phyloP scores from a whole-genome alignment of 1,140 invertebrate genomes.

The Oscheius sp. region DNA sequence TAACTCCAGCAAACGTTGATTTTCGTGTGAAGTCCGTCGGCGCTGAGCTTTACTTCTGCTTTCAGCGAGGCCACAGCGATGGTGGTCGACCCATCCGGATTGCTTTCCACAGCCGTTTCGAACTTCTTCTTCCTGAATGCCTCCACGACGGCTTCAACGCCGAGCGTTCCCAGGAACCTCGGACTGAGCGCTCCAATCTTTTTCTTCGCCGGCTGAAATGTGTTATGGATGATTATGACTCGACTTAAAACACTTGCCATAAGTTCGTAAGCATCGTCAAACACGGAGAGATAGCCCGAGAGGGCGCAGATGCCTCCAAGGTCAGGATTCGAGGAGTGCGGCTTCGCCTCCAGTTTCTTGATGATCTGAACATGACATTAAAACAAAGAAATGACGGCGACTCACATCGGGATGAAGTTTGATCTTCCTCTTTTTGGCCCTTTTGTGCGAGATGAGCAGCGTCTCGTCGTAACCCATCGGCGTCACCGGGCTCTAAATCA shows the following conservation, averaged over 20 bases:
- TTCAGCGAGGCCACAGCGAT: not conserved
- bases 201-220: not conserved
- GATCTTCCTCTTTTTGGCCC: slow-evolving; percentile 23
- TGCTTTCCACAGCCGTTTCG: not conserved
- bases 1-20: too few species aligned
- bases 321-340: not conserved
- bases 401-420: slow-evolving; percentile 17
- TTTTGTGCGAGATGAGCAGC: not conserved
- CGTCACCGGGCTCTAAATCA: not conserved
- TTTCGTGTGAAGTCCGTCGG: not conserved
- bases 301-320: not conserved
- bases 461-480: slow-evolving; percentile 16
- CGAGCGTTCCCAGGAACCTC: not conserved
- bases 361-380: not conserved
- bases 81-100: not conserved
- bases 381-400: not conserved
- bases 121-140: not conserved
- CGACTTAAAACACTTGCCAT: not conserved
- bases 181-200: not conserved
- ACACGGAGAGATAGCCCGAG: not conserved
- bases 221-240: not conserved
- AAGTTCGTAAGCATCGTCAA: not conserved
- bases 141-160: not conserved
- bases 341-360: not conserved
- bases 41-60: not conserved